A percentile compares a stretch with the other conserved stretches of the same genome.
phyloP scores from a whole-genome alignment of 2,888 invertebrate genomes.

The Geotrupes spiniger region DNA sequence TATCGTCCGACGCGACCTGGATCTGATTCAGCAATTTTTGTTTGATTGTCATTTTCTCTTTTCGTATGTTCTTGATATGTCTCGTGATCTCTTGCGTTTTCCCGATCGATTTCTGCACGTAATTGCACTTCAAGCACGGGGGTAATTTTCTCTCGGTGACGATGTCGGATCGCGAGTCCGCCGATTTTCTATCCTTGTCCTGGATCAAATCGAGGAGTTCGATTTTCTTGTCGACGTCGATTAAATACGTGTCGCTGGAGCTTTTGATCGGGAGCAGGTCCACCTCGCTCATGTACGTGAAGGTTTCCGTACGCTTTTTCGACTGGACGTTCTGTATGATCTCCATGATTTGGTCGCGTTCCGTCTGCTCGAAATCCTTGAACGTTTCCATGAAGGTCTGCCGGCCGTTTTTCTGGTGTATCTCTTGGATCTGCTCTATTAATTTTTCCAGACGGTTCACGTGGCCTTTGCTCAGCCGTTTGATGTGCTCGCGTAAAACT shows the following conservation, averaged over 20 bases:
- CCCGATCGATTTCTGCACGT: no score
- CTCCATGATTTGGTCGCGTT: constrained; percentile 10
- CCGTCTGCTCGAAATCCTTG: constrained; percentile 15
- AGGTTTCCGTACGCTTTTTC: background rate
- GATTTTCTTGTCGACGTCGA: constrained; percentile 7
- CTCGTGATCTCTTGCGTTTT: no score
- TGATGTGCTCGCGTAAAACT: constrained; percentile 17
- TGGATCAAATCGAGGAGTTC: background rate
- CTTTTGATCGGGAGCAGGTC: constrained; percentile 12
- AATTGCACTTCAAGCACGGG: no score
- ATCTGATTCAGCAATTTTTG: no score
- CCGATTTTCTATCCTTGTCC: background rate
- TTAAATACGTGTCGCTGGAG: constrained; percentile 14
- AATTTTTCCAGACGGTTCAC: constrained; percentile 14
- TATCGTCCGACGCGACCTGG: no score
- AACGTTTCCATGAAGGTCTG: constrained; percentile 14
- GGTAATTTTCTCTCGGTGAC: no score
- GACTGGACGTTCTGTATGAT: constrained; percentile 5
- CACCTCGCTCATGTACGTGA: background rate
- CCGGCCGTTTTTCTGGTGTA: constrained; percentile 7
- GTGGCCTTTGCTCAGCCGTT: constrained; percentile 11
- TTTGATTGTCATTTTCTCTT: no score
- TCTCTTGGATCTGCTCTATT: constrained; percentile 13
- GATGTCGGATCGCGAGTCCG: no score
- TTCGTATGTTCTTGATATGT: no score